These are phyloP conservation scores for Pao palembangensis DNA, from an alignment of 2,113 vertebrate species.

Conservation along the genomic window DNA sequence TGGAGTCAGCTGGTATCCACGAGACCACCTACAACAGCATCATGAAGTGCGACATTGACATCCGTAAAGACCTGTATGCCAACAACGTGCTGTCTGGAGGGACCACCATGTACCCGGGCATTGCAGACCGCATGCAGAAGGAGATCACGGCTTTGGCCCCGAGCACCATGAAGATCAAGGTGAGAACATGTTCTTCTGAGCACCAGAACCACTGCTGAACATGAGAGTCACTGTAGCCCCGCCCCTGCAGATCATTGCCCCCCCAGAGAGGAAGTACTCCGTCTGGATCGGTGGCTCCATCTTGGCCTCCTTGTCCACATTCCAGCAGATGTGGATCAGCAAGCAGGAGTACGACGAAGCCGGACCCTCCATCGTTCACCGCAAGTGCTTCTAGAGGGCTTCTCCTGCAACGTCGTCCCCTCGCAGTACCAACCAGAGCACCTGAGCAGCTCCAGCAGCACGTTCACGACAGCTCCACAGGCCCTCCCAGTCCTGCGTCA, in stretches of 20 bases:
- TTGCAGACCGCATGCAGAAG: constrained; percentile 98
- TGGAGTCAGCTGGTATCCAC: constrained; percentile 97
- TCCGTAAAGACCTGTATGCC: constrained; percentile 96
- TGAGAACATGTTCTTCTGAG: constrained; percentile 37
- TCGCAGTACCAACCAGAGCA: constrained; percentile 10
- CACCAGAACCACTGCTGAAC: too few species aligned
- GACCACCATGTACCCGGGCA: constrained; percentile 97
- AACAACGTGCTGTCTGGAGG: constrained; percentile 97
- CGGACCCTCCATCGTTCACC: constrained; percentile 93
- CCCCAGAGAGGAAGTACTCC: constrained; percentile 95
- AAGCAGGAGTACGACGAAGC: constrained; percentile 97
- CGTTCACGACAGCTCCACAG: neutral
- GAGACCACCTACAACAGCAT: constrained; percentile 99
- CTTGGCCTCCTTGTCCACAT: constrained; percentile 94
- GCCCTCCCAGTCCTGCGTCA: neutral
- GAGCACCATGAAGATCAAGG: constrained; percentile 99
- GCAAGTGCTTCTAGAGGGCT: constrained; percentile 88
- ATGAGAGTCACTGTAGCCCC: neutral
- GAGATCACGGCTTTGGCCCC: constrained; percentile 97
- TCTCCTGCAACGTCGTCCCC: too few species aligned
- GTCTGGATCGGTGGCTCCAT: constrained; percentile 98
- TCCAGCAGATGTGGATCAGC: constrained; percentile 99
- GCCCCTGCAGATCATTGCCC: constrained; percentile 88
- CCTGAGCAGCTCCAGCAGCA: constrained; percentile 16
- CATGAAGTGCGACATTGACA: constrained; percentile 99